Percentiles rank a stretch among this genome's conserved stretches.
Conservation (phyloP, 2,888 invertebrate genomes). For the Pristionchus entomophagus region DNA sequence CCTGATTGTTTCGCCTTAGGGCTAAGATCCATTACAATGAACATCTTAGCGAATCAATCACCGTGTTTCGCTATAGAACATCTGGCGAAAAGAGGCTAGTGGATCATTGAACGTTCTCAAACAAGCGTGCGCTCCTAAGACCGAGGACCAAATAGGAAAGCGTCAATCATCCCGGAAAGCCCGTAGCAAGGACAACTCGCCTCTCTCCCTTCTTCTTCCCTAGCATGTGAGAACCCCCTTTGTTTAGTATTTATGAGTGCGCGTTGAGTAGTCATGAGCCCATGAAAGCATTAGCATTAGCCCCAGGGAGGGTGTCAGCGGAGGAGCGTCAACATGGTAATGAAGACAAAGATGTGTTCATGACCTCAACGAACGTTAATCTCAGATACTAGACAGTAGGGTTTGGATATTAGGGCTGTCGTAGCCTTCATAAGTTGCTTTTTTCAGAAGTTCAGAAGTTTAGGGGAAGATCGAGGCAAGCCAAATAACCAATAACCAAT, state of each 20-base stretch:
- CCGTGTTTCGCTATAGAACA: too few species aligned
- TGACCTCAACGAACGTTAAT: background rate
- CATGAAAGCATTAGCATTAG: too few species aligned
- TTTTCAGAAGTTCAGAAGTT: too few species aligned
- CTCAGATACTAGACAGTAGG: background rate
- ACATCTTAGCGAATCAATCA: too few species aligned
- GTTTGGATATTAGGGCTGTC: background rate
- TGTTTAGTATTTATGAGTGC: constrained; percentile 24
- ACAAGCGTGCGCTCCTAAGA: background rate
- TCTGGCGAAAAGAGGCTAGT: too few species aligned
- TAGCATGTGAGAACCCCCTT: constrained; percentile 7
- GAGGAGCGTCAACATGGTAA: too few species aligned
- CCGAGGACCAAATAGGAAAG: background rate
- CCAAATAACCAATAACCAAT: too few species aligned
- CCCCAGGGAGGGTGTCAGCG: too few species aligned
- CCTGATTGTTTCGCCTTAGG: too few species aligned
- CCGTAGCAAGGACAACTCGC: background rate
- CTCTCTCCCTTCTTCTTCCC: background rate
- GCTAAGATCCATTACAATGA: too few species aligned
- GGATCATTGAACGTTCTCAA: background rate
- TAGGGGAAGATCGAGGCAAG: too few species aligned
- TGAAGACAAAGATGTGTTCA: background rate
- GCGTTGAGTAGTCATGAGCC: too few species aligned
- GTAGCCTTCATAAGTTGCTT: background rate
- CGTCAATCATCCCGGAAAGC: background rate